A percentile compares a stretch with the other conserved stretches of the same genome.
Conservation (phyloP, 2,797 vertebrate genomes). For the Natrix natrix region DNA sequence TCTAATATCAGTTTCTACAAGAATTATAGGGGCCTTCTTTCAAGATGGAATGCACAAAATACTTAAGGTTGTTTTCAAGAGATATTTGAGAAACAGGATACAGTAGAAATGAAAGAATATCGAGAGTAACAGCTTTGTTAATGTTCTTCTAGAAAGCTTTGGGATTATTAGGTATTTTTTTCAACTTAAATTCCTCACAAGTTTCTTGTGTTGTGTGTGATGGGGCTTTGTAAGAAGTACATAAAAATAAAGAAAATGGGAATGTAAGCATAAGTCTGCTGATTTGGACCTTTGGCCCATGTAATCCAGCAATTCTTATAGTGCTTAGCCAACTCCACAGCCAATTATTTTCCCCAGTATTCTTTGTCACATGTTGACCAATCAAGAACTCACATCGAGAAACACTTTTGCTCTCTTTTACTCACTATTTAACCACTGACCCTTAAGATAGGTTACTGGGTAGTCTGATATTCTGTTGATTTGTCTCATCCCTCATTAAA, state of each 20-base stretch:
- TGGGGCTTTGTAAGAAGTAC: background rate
- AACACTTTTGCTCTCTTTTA: background rate
- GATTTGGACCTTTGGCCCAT: background rate
- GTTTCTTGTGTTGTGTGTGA: background rate
- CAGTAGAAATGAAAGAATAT: background rate
- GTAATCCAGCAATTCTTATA: background rate
- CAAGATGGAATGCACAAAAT: conserved; percentile 15
- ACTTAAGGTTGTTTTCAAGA: background rate
- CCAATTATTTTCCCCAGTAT: background rate
- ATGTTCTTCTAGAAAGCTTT: background rate
- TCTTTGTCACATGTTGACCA: background rate
- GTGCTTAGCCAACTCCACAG: background rate
- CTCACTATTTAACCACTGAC: background rate
- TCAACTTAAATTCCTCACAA: background rate
- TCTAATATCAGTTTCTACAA: conserved; percentile 33
- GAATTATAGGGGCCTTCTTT: background rate
- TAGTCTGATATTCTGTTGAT: background rate
- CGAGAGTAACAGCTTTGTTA: background rate
- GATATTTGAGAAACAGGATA: background rate
- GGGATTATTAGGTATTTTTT: background rate
- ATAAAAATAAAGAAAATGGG: background rate
- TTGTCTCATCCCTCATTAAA: background rate
- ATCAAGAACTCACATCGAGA: background rate
- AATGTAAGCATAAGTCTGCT: background rate
- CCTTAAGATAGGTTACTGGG: background rate